Conservation (phyloP, 2,888 invertebrate species). For the Orthosia incerta region DNA sequence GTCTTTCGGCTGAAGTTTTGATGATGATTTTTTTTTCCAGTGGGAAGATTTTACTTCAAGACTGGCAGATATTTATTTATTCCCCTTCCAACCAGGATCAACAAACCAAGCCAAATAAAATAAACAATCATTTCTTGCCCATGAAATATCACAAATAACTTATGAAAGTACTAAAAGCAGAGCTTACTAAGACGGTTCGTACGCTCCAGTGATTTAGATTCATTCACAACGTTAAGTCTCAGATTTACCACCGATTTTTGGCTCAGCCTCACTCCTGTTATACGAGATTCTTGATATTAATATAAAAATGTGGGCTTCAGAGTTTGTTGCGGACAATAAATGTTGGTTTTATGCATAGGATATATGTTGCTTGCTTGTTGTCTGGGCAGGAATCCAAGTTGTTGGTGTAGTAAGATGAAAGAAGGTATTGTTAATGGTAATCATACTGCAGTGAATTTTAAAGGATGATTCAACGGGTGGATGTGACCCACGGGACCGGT, state of each 20-base stretch:
- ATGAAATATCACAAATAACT: conserved; percentile 45
- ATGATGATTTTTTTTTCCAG: too few species aligned
- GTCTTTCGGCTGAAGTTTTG: too few species aligned
- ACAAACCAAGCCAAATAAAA: conserved; percentile 1
- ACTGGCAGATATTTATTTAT: background rate
- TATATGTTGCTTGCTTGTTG: conserved; percentile 41
- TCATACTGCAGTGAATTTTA: background rate
- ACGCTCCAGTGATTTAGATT: conserved; percentile 65
- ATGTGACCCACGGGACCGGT: too few species aligned
- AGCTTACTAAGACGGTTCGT: conserved; percentile 57
- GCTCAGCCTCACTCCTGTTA: conserved; percentile 56
- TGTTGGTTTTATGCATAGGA: conserved; percentile 37
- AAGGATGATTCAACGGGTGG: background rate
- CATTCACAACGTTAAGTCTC: conserved; percentile 66
- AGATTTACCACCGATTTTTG: conserved; percentile 70
- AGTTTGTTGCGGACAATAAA: conserved; percentile 52
- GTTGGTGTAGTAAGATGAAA: background rate
- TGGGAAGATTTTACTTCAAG: background rate
- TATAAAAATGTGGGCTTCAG: conserved; percentile 52
- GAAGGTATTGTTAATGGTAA: background rate
- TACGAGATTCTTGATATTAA: conserved; percentile 53
- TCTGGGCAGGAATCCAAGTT: conserved; percentile 57
- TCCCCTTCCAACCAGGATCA: background rate
- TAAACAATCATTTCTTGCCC: conserved; percentile 19
- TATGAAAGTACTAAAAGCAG: conserved; percentile 53